Evolutionary conservation across 2,113 vertebrate species (phyloP).

Genomic region (Chlorocebus sabaeus): DNA sequence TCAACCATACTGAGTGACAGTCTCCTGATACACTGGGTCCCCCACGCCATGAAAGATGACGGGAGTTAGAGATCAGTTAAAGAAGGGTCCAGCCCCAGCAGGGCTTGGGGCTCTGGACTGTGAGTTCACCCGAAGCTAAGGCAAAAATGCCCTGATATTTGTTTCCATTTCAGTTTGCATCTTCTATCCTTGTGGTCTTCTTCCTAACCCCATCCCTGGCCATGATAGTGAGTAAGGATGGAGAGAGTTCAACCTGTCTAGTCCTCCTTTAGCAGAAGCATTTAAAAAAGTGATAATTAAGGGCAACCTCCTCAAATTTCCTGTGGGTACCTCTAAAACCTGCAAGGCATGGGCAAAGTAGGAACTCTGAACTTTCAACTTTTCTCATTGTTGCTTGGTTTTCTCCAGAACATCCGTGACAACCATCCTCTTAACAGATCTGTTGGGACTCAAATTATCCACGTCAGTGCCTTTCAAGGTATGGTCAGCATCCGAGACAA

Average conservation of each 20-base stretch:
- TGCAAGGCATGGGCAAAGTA: neutral
- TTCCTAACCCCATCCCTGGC: constrained; percentile 48
- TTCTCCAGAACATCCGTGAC: constrained; percentile 47
- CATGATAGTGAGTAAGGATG: constrained; percentile 63
- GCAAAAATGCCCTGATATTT: accelerated
- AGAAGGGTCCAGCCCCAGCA: neutral
- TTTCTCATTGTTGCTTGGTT: neutral
- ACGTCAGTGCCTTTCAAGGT: constrained; percentile 33
- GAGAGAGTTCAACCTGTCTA: neutral
- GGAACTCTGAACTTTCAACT: neutral
- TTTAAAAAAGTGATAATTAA: neutral
- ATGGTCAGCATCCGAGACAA: constrained; percentile 63
- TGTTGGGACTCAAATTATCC: constrained; percentile 53
- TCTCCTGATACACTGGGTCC: neutral
- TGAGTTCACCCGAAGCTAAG: neutral
- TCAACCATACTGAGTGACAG: neutral
- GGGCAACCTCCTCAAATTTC: neutral
- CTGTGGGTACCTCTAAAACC: neutral
- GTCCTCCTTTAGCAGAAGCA: neutral
- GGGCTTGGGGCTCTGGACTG: neutral
- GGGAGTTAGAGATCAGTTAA: neutral
- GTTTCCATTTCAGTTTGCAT: constrained; percentile 53
- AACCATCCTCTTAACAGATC: constrained; percentile 49
- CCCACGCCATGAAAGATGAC: neutral
- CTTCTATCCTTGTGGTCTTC: constrained; percentile 26